Evolutionary conservation across 2,797 vertebrate species (phyloP).

Genomic region (Neosalanx taihuensis): DNA sequence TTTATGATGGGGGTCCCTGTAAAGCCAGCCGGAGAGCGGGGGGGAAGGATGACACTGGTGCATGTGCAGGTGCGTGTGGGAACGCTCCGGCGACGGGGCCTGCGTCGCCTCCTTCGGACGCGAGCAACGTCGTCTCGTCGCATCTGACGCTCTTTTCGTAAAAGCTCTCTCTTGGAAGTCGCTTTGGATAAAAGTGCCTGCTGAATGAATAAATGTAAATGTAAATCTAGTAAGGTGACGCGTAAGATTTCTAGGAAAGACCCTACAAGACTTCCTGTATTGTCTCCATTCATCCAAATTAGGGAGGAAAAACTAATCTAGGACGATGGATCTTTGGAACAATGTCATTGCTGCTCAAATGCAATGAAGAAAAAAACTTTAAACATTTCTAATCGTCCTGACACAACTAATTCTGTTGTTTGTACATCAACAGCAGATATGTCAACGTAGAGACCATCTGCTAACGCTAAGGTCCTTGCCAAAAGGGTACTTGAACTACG

Average conservation of each 20-base stretch:
- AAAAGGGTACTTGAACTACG: not conserved
- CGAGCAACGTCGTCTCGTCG: not conserved
- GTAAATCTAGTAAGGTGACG: not conserved
- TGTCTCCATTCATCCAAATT: not conserved
- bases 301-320: not conserved
- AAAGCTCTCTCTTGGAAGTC: no score
- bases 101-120: not conserved
- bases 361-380: no score
- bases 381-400: not conserved
- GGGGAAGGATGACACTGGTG: not conserved
- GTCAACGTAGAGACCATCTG: not conserved
- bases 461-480: not conserved
- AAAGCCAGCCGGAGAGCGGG: not conserved
- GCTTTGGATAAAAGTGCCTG: no score
- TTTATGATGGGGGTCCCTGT: not conserved
- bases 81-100: not conserved
- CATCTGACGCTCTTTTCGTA: not conserved
- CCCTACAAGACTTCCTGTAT: not conserved
- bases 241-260: not conserved
- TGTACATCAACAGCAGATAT: no score
- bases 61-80: not conserved
- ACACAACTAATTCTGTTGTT: not conserved
- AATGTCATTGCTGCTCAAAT: not conserved
- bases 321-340: not conserved
- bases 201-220: no score